Conservation (phyloP, 2,113 vertebrate species). For the Motacilla alba region DNA sequence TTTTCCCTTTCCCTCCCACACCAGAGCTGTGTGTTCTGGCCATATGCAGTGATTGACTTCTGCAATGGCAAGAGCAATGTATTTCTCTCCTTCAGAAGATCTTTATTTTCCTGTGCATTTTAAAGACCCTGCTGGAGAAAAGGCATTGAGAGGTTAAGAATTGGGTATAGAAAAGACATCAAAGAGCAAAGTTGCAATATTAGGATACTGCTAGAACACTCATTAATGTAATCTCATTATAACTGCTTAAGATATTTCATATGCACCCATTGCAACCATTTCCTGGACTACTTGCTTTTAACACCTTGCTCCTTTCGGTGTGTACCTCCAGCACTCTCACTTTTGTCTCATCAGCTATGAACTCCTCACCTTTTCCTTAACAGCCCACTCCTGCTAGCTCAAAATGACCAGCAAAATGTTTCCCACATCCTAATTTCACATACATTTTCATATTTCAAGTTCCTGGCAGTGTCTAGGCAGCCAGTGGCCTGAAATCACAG, state of each 20-base stretch:
- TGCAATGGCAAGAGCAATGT: background rate
- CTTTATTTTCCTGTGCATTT: background rate
- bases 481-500: background rate
- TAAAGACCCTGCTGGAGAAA: background rate
- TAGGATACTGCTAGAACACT: background rate
- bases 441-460: background rate
- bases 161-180: background rate
- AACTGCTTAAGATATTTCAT: background rate
- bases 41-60: background rate
- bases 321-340: background rate
- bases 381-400: background rate
- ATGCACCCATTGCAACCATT: background rate
- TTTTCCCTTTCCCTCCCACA: background rate
- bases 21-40: background rate
- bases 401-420: background rate
- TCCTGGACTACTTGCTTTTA: conserved; percentile 2
- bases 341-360: conserved; percentile 34
- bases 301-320: conserved; percentile 7
- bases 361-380: conserved; percentile 21
- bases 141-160: background rate
- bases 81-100: background rate
- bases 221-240: conserved; percentile 40
- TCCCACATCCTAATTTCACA: background rate
- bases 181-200: background rate
- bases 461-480: background rate